Evolutionary conservation across 2,113 vertebrate genomes (phyloP), one percentile per base, ranked within the genome.

Genomic region (Corythornis vintsioides): DNA sequence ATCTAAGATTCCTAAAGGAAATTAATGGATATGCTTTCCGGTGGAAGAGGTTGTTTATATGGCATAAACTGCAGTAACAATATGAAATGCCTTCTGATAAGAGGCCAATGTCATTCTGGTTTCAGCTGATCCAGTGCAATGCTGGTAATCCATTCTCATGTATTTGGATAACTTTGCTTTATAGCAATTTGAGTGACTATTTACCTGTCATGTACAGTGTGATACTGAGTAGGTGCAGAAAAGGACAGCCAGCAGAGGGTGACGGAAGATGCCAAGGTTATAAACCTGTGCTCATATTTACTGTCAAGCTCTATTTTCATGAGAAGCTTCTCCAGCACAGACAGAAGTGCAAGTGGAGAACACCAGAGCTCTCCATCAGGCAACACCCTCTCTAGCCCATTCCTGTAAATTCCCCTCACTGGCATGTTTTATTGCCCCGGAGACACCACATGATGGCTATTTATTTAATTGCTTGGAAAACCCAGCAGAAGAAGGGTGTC

Each of bases 381-480:
- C 81, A 86, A 96, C 85, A 67, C 56, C 55, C 69, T 93, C 90
- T 70, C 92, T 78, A 57, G 45, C 87, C 76, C 72, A 73, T 65
- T 96, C 92, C 93, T 95, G 89, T 97, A 97, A 97, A 97, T 97
- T 94, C 92, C 95, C 84, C 14, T 7, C 89, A 66, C n/a, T 95
- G 95, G 85, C 95, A 96, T 76, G 42, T 70, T 97, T 97, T 96
- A 97, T 93, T 93, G 96, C 96, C 70, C 91, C 13, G 6, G 91
- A 95, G 96, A 97, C 82, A 52, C 81, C 94, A 83, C 86, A 55
- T 87, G 96, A 93, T 89, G 92, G 93, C 93, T 97, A 96, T 97
- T 98, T 96, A 94, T 95, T 98, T 97, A 97, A 98, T 97, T 97
- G 96, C 96, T 94, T 92, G 65, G 94, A 96, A 97, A 97, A 64